Evolutionary conservation across 2,797 vertebrate species (phyloP), one percentile per base, ranked within the genome.

Genomic region (Alexandromys oeconomus): DNA sequence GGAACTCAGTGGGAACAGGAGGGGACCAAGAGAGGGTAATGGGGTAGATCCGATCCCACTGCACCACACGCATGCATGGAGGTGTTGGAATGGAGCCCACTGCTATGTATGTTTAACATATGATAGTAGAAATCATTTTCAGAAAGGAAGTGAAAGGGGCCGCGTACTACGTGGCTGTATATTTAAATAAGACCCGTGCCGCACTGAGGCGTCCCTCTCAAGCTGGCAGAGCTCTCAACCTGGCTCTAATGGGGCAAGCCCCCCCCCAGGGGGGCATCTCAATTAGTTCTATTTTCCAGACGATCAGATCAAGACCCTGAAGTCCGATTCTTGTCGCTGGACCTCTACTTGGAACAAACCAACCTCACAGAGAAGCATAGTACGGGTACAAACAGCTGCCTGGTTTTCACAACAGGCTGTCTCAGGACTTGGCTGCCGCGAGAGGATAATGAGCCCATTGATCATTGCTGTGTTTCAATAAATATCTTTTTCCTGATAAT

Each of bases 211-310:
- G 10, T 43, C 94, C 59, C 63, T 91, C 65, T 57, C 74, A 76
- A 51, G 59, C 79, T 80, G 77, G 76, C 86, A 65, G 71, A 94
- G 73, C 63, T 89, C 89, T 74, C 92, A 69, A 31, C 13, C 74
- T 59, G 81, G 92, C n/a, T 51, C 57, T 82, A 94, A 91, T 54
- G 79, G 96, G 92, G 51, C 74, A 87, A 87, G 87, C 23, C 48
- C 48, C 81, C 95, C 37, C 3, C 2, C 3, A 8, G 91, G 81
- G 87, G 54, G 97, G 13, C 40, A 51, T 82, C 59, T 81, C 93
- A 96, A 95, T 97, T 96, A 97, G 92, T 69, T 71, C 69, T 95
- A 6, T 93, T 92, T 96, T 97, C 94, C 92, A 94, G 92, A 89
- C n/a, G 76, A 93, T 95, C 94, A 87, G 86, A 95, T 61, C 79